phyloP scores from a whole-genome alignment of 1,140 invertebrate genomes.

The Dreissena rostriformis region DNA sequence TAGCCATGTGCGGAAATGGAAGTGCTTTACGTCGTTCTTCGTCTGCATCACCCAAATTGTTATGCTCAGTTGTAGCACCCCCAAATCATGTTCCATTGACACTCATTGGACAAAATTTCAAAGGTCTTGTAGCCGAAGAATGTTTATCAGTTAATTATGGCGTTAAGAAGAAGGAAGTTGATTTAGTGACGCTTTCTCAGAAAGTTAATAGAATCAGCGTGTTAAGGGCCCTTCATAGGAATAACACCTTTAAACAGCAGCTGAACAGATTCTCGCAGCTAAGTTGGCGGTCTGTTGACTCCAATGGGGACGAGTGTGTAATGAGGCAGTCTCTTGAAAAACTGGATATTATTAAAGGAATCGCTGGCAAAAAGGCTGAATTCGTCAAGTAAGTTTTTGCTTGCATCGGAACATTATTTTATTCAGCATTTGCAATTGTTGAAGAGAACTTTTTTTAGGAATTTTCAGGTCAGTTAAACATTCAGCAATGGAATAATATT shows the following conservation, averaged over 20 bases:
- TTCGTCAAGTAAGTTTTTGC: conserved; percentile 13
- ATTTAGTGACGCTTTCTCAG: conserved; percentile 4
- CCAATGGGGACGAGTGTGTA: conserved; percentile 3
- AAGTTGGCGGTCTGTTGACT: background rate
- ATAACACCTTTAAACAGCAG: conserved; percentile 12
- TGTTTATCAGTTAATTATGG: background rate
- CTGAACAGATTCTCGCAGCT: background rate
- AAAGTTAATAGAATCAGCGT: conserved; percentile 40
- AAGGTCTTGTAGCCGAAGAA: background rate
- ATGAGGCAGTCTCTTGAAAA: background rate
- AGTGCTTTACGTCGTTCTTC: background rate
- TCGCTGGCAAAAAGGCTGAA: conserved; percentile 20
- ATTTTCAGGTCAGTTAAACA: too few species aligned
- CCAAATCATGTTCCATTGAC: background rate
- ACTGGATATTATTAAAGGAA: conserved; percentile 10
- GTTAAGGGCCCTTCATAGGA: conserved; percentile 4
- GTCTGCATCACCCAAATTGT: background rate
- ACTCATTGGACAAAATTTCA: conserved; percentile 4
- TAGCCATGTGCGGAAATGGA: too few species aligned
- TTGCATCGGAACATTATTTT: too few species aligned
- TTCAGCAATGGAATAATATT: too few species aligned
- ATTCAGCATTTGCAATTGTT: too few species aligned
- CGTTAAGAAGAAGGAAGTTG: background rate
- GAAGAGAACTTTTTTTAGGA: too few species aligned
- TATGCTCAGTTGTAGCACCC: background rate